Conservation (phyloP, 2,113 vertebrate genomes). For the Aegithalos caudatus region DNA sequence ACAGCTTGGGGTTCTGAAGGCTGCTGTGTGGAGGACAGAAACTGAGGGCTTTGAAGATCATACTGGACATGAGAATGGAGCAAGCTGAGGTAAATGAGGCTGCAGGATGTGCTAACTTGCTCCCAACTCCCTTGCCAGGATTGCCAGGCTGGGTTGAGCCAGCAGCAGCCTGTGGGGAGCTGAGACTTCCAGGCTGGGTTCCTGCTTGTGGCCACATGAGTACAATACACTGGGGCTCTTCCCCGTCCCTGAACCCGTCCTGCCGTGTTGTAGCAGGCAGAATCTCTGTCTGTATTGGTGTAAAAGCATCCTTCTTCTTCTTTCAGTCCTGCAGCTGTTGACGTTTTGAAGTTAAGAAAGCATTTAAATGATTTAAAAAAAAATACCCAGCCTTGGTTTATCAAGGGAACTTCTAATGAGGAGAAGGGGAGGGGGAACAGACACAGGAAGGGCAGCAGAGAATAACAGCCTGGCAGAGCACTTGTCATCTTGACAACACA, state of each 20-base stretch:
- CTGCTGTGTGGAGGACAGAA: not conserved
- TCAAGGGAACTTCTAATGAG: constrained; percentile 39
- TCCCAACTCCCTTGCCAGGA: fast-evolving
- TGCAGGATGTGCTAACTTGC: not conserved
- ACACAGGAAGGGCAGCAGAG: constrained; percentile 6
- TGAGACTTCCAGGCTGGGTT: not conserved
- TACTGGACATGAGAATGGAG: not conserved
- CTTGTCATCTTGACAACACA: not conserved
- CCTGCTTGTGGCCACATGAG: not conserved
- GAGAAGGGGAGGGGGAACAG: constrained; percentile 5
- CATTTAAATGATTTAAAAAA: constrained; percentile 3
- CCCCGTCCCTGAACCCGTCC: not conserved
- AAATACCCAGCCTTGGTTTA: not conserved
- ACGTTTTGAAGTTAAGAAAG: constrained; percentile 29
- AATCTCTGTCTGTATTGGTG: not conserved
- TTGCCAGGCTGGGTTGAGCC: not conserved
- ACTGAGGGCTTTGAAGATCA: not conserved
- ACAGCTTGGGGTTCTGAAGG: not conserved
- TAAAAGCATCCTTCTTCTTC: not conserved
- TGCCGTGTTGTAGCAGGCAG: fast-evolving
- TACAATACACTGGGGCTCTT: not conserved
- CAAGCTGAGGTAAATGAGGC: not conserved
- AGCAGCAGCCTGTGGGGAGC: not conserved
- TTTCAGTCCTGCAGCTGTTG: not conserved
- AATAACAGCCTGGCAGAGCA: constrained; percentile 25